Percentiles rank a stretch among this genome's conserved stretches.
Evolutionary conservation across 2,797 vertebrate species (phyloP).

Genomic region (Ceyx erithaca): DNA sequence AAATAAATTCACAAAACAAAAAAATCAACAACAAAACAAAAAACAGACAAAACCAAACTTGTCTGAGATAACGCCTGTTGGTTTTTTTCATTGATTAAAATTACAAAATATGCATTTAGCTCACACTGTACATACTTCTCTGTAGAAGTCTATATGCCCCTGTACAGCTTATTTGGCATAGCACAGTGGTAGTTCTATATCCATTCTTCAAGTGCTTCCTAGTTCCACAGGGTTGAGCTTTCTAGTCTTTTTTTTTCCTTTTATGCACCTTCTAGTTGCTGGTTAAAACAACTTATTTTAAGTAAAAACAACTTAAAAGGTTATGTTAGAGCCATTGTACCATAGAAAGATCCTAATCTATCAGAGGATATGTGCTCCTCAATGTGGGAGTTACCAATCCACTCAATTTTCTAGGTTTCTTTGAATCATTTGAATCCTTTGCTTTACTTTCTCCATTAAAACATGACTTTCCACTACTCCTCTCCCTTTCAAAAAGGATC

Average conservation of each 20-base stretch:
- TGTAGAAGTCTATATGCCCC: neutral
- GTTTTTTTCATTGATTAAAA: neutral
- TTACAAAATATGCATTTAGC: neutral
- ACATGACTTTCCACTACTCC: neutral
- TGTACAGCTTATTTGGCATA: neutral
- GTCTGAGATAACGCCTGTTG: neutral
- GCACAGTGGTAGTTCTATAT: neutral
- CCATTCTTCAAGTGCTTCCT: neutral
- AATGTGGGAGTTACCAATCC: neutral
- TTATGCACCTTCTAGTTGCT: neutral
- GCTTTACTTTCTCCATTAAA: neutral
- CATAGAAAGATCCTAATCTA: neutral
- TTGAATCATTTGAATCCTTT: neutral
- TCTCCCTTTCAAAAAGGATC: neutral
- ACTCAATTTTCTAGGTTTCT: neutral
- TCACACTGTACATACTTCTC: neutral
- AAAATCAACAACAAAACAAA: neutral
- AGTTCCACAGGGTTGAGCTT: neutral
- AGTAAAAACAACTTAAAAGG: neutral
- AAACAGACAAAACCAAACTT: accelerated
- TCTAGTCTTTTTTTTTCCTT: neutral
- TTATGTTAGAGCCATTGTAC: neutral
- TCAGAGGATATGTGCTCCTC: neutral
- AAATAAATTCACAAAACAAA: too few species aligned
- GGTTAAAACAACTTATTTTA: neutral